Base-by-base conservation (phyloP, 1,140 invertebrate species). In the Dreissena polymorpha region DNA sequence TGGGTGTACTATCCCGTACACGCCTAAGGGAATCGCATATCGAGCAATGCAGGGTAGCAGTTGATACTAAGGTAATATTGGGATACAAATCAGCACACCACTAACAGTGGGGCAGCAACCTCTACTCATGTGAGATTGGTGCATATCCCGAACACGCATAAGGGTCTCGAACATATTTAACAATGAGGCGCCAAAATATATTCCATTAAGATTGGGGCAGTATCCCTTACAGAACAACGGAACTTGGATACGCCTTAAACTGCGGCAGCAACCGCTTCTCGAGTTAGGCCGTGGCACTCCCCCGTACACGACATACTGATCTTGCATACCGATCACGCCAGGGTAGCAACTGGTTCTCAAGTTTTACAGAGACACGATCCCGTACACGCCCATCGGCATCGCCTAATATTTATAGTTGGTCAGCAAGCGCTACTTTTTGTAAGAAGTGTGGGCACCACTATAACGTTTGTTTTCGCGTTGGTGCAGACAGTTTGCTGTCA, bases 271-370 rank as follows among this genome's bases (percentile, higher is more conserved):
- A 39, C 8, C 39, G 39, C 39, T 39, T 39, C 39, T 39, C 39
- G 8, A 8, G 39, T 39, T 5, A 39, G 8, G 8, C 14, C 89
- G 90, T 16, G 90, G 91, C 27, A 74, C 76, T 39, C 71, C 90
- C 14, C 86, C 85, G 0, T 90, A 91, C 83, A 90, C 89, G n/a
- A 90, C 90, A 5, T 86, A 39, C 89, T 60, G 89, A 89, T 27
- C 86, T 91, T 29, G 90, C 88, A 10, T 91, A 79, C 67, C 79
- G 89, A 25, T 25, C 80, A 18, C 74, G 87, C 60, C 91, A 89
- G 91, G 91, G 89, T 0, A 80, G 89, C n/a, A 87, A 90, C 29
- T 71, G 91, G 88, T 91, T 90, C 53, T 65, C 90, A n/a, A 82
- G 90, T 90, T 72, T 65, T 77, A 39, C 13, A 89, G 90, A 14